These are phyloP conservation scores for Microtus richardsoni DNA, from an alignment of 2,113 vertebrate genomes.

Conservation along the genomic window DNA sequence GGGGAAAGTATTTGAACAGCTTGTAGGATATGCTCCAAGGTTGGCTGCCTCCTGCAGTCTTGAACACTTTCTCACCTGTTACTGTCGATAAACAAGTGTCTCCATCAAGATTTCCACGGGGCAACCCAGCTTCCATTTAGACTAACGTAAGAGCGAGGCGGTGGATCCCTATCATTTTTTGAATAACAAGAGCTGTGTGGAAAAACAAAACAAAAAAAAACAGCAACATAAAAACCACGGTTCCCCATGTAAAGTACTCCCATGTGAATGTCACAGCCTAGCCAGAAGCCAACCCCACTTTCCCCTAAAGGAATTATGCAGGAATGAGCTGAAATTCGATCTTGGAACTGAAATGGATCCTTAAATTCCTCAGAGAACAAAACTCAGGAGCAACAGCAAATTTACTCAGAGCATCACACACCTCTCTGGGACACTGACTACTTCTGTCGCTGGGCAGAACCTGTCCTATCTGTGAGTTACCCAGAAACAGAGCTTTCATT, in stretches of 20 bases:
- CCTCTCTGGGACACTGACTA: not conserved
- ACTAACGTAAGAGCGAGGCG: not conserved
- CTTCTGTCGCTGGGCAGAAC: not conserved
- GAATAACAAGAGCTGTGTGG: not conserved
- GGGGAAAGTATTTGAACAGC: conserved; percentile 42
- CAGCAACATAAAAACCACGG: no score
- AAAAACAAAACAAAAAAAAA: not conserved
- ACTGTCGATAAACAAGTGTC: conserved; percentile 46
- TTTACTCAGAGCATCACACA: not conserved
- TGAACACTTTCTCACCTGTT: conserved; percentile 54
- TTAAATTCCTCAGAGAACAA: conserved; percentile 3
- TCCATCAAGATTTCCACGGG: conserved; percentile 39
- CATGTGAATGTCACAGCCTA: not conserved
- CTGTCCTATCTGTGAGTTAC: not conserved
- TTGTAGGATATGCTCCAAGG: conserved; percentile 21
- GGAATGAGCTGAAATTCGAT: conserved; percentile 34
- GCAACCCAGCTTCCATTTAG: not conserved
- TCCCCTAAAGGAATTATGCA: not conserved
- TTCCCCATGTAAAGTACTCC: conserved; percentile 6
- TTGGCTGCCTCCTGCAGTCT: not conserved
- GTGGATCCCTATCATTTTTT: conserved; percentile 44
- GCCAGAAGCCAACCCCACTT: not conserved
- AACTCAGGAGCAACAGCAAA: not conserved
- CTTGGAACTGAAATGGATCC: not conserved
- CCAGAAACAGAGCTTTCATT: not conserved